Base-by-base conservation (phyloP, 2,888 invertebrate genomes). In the Endotricha flammealis region DNA sequence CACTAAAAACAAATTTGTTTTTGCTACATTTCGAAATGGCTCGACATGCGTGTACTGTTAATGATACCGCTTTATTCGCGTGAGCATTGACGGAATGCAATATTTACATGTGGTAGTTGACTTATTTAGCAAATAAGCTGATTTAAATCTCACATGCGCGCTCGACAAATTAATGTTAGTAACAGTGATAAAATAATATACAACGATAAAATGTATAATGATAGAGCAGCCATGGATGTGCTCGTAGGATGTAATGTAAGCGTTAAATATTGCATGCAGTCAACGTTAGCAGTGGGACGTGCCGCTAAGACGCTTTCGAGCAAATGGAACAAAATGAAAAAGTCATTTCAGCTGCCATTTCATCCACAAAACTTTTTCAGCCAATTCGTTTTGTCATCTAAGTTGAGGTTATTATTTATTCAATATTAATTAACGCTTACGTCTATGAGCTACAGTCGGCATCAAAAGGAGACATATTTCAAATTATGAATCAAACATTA, bases 231-330 rank as follows among this genome's bases (percentile, higher is more conserved):
- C 53, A 57, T 74, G 70, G 58, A 58, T 65, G 65, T 74, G 76
- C 73, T 64, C 76, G 64, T 64, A 58, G 67, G 62, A 64, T 64
- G 56, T 57, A 83, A 64, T 64, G 56, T 57, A 83, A 85, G 86
- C 85, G 64, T 81, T 85, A 85, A 86, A 85, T 85, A 86, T 85
- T 86, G 86, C 85, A 86, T 85, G 86, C 86, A 82, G 86, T 85
- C 86, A 85, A 81, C 72, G 57, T 72, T 78, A 77, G 85, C 85
- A 63, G 75, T 77, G 77, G 75, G 65, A 71, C 75, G 83, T 86
- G 85, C 81, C 65, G 65, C 78, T 79, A 82, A 70, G 61, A 73
- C 72, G 64, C 65, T 65, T 55, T 69, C 66, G 67, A 77, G 64
- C 70, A 73, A 70, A 77, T 76, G 68, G 67, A 65, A 71, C 56